Evolutionary conservation across 2,113 vertebrate species (phyloP), one percentile per base, ranked within the genome.

Genomic region (Zingel zingel): DNA sequence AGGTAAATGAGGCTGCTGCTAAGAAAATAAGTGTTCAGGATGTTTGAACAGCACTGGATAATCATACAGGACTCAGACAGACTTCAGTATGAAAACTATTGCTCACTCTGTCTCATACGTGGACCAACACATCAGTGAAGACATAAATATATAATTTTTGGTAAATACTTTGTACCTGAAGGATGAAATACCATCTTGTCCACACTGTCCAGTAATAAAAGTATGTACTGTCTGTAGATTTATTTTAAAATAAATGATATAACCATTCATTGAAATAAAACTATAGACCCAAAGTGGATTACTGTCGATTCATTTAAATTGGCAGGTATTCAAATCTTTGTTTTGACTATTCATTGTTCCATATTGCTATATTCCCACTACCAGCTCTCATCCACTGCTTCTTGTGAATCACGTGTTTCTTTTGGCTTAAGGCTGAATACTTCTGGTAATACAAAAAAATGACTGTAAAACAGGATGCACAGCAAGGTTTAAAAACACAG

Each of bases 1-100:
- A 74, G 10, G 27, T 62, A 19, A 66, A 82, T 45, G 45, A 23
- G 57, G 45, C 4, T 54, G 63, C 53, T 85, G 74, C 53, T 77
- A 76, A 48, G 54, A 21, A 50, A 79, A 72, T 7, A 50, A 23
- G 16, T 30, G 15, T 36, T 47, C 14, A 57, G 62, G 56, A 74
- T 71, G 39, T 51, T 68, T 79, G 48, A 81, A 61, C 36, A 57
- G 51, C 75, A 73, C 73, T 59, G 69, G 53, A 85, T 68, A 77
- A 56, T 59, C 58, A 64, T 15, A 62, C 4, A 11, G 53, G 75
- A 81, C 58, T 74, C 71, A 64, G 25, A 68, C 45, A 64, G 25
- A 68, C 36, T 53, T 81, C 58, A 69, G 14, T 50, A 25, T 50
- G 43, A 78, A 74, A 66, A 69, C 15, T 47, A 36, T 8, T 1